These are phyloP conservation scores for Cyprinodon brontotheroides DNA, from an alignment of 2,113 vertebrate species.

Conservation along the genomic window DNA sequence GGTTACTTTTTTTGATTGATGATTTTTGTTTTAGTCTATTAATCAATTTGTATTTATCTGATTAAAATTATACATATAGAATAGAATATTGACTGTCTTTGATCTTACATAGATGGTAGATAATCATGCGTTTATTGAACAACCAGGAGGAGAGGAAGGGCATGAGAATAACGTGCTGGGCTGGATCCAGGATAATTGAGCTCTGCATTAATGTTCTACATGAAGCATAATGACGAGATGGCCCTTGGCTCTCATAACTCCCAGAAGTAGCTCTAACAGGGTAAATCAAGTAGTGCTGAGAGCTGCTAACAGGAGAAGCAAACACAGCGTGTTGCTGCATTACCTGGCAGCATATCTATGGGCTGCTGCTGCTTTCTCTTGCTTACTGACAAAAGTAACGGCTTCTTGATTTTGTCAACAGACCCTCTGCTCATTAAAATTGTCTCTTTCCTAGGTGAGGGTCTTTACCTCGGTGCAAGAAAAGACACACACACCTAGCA, in stretches of 20 bases:
- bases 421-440: slow-evolving; percentile 50
- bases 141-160: slow-evolving; percentile 11
- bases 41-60: too few species aligned
- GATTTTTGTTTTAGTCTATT: not conserved
- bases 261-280: slow-evolving; percentile 57
- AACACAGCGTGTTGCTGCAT: slow-evolving; percentile 29
- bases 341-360: slow-evolving; percentile 26
- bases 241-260: slow-evolving; percentile 44
- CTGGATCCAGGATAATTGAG: slow-evolving; percentile 37
- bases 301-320: slow-evolving; percentile 23
- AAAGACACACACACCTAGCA: not conserved
- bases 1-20: too few species aligned
- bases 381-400: slow-evolving; percentile 54
- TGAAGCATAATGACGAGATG: slow-evolving; percentile 44
- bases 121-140: slow-evolving; percentile 12
- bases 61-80: not conserved
- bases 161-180: slow-evolving; percentile 4
- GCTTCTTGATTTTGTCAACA: slow-evolving; percentile 50
- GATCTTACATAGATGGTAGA: not conserved
- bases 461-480: not conserved
- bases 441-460: slow-evolving; percentile 15
- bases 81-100: slow-evolving; percentile 9
- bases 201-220: slow-evolving; percentile 37
- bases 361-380: slow-evolving; percentile 26
- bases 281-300: slow-evolving; percentile 53